Percentiles rank a stretch among this genome's conserved stretches.
Evolutionary conservation across 2,888 invertebrate genomes (phyloP).

Genomic region (Nasonia oneida): DNA sequence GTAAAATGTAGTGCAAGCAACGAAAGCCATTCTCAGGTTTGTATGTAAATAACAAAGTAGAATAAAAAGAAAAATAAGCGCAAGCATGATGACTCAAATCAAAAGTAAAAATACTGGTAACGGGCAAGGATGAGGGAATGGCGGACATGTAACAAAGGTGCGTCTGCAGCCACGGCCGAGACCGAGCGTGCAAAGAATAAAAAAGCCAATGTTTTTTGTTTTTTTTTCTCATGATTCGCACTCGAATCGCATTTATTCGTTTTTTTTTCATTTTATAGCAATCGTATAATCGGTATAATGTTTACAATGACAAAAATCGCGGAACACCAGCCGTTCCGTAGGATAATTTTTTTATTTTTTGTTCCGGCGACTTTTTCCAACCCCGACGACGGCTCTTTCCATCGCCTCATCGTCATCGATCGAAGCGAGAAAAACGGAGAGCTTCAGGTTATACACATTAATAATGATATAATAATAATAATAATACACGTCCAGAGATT

Average conservation of each 20-base stretch:
- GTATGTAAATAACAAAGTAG: background rate
- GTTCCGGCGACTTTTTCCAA: constrained; percentile 47
- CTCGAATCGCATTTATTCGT: constrained; percentile 77
- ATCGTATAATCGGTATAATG: constrained; percentile 78
- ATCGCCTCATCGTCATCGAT: background rate
- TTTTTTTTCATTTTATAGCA: constrained; percentile 73
- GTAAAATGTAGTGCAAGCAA: constrained; percentile 16
- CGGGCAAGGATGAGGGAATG: constrained; percentile 26
- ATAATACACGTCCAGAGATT: constrained; percentile 64
- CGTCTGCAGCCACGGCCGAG: constrained; percentile 67
- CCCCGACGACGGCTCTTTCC: background rate
- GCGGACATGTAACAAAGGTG: constrained; percentile 62
- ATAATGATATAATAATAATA: constrained; percentile 55
- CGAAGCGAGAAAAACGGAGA: background rate
- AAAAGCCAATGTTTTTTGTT: constrained; percentile 70
- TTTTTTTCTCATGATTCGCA: constrained; percentile 67
- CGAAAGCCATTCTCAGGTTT: constrained; percentile 15
- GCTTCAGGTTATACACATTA: constrained; percentile 66
- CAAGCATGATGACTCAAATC: constrained; percentile 33
- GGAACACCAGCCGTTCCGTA: constrained; percentile 70
- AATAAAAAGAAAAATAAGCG: constrained; percentile 27
- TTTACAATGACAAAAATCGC: constrained; percentile 71
- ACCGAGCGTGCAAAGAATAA: constrained; percentile 69
- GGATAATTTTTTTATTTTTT: constrained; percentile 70
- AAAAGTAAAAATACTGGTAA: constrained; percentile 6